Percentiles rank a stretch among this genome's conserved stretches.
phyloP scores from a whole-genome alignment of 1,140 invertebrate species.

The Drosophila sp. region DNA sequence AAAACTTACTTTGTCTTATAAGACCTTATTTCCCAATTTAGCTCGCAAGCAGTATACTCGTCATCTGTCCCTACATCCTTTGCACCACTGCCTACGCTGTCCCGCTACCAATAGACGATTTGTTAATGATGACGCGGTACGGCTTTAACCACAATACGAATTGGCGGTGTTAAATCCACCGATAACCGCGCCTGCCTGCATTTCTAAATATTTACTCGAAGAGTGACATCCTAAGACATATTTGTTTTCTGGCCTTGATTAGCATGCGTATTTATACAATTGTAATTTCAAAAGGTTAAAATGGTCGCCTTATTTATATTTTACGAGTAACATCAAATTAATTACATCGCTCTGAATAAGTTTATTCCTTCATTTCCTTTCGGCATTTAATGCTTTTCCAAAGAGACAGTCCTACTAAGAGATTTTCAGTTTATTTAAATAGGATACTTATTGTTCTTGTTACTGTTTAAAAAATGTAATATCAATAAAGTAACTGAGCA shows the following conservation, averaged over 20 bases:
- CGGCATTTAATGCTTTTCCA: slow-evolving; percentile 26
- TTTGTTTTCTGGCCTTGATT: slow-evolving; percentile 52
- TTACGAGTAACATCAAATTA: slow-evolving; percentile 23
- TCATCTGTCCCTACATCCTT: slow-evolving; percentile 34
- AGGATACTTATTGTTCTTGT: slow-evolving; percentile 38
- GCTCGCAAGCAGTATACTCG: slow-evolving; percentile 40
- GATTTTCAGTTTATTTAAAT: slow-evolving; percentile 17
- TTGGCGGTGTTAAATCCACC: slow-evolving; percentile 33
- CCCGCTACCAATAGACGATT: slow-evolving; percentile 62
- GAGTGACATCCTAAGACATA: slow-evolving; percentile 51
- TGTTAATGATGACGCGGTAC: slow-evolving; percentile 16
- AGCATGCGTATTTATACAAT: slow-evolving; percentile 38
- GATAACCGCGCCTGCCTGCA: slow-evolving; percentile 54
- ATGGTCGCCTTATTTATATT: slow-evolving; percentile 26
- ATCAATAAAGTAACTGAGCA: slow-evolving; percentile 29
- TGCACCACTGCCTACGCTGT: slow-evolving; percentile 59
- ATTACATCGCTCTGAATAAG: slow-evolving; percentile 18
- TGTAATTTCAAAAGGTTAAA: slow-evolving; percentile 39
- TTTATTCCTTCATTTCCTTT: slow-evolving; percentile 10
- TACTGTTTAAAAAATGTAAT: slow-evolving; percentile 24
- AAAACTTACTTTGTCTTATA: not conserved
- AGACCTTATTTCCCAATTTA: not conserved
- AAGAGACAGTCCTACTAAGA: slow-evolving; percentile 25
- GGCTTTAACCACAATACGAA: slow-evolving; percentile 27
- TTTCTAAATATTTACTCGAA: slow-evolving; percentile 29